Percentiles rank a stretch among this genome's conserved stretches.
Evolutionary conservation across 2,113 vertebrate genomes (phyloP).

Genomic region (Rhipidura dahli): DNA sequence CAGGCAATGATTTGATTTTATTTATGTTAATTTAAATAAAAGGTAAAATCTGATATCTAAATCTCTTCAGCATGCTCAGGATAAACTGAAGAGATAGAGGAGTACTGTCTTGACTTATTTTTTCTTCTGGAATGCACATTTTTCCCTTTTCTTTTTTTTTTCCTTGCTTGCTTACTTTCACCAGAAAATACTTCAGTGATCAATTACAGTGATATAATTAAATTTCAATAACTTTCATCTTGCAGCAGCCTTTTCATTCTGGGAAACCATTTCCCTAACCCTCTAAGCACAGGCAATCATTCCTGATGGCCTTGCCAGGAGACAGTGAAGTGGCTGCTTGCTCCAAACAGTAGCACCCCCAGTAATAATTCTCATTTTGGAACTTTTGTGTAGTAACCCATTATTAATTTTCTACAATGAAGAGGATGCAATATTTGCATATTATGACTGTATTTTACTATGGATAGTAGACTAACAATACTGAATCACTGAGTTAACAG

Average conservation of each 20-base stretch:
- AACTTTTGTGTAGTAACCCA: background rate
- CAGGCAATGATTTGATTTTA: background rate
- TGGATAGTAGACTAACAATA: background rate
- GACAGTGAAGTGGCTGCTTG: background rate
- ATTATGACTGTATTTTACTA: background rate
- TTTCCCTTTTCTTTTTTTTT: background rate
- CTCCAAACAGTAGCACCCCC: background rate
- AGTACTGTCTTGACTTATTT: background rate
- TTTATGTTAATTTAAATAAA: background rate
- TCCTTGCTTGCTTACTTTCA: background rate
- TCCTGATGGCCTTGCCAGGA: background rate
- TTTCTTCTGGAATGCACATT: background rate
- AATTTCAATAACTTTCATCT: background rate
- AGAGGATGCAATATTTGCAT: background rate
- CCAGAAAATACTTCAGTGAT: background rate
- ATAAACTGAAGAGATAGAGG: background rate
- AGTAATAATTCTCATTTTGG: background rate
- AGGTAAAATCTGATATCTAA: background rate
- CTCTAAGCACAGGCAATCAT: background rate
- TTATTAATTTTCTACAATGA: background rate
- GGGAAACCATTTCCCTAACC: background rate
- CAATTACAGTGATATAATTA: constrained; percentile 8
- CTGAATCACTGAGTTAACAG: background rate
- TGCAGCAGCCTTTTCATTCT: background rate
- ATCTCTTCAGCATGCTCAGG: background rate